Conservation (phyloP, 2,797 vertebrate genomes). For the Typhlichthys eigenmanni region DNA sequence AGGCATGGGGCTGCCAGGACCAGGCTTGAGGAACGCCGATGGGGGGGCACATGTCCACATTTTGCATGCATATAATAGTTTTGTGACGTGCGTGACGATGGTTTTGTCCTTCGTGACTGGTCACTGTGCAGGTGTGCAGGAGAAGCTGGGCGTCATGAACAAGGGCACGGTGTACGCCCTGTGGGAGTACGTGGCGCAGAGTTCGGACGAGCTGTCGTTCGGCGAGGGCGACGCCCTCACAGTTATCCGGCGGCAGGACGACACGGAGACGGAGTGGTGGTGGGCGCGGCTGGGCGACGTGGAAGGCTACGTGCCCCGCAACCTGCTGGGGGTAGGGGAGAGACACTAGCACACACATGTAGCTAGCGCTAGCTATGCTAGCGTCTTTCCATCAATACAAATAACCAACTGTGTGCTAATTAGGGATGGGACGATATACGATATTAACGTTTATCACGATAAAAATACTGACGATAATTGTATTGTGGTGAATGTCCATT, state of each 20-base stretch:
- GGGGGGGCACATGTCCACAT: no score
- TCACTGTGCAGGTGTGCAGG: conserved; percentile 87
- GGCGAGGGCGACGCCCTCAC: conserved; percentile 91
- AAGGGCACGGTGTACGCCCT: conserved; percentile 91
- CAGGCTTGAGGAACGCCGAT: no score
- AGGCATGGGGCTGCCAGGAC: no score
- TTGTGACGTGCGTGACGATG: no score
- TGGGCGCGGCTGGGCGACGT: conserved; percentile 92
- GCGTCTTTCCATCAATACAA: neutral
- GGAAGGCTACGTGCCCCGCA: conserved; percentile 96
- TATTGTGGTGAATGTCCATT: no score
- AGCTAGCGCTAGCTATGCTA: neutral
- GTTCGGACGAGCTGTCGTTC: conserved; percentile 89
- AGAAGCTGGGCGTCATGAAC: conserved; percentile 98
- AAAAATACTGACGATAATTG: no score
- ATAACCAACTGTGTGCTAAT: no score
- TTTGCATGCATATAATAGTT: no score
- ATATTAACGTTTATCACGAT: no score
- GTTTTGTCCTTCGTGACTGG: neutral
- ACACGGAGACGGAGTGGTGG: conserved; percentile 96
- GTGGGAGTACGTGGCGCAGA: conserved; percentile 92
- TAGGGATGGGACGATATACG: no score
- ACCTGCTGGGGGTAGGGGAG: conserved; percentile 72
- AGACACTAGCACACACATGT: no score
- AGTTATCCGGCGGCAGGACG: conserved; percentile 88